These are phyloP conservation scores for Remorina albescens DNA, from an alignment of 2,797 vertebrate genomes.

Conservation along the genomic window DNA sequence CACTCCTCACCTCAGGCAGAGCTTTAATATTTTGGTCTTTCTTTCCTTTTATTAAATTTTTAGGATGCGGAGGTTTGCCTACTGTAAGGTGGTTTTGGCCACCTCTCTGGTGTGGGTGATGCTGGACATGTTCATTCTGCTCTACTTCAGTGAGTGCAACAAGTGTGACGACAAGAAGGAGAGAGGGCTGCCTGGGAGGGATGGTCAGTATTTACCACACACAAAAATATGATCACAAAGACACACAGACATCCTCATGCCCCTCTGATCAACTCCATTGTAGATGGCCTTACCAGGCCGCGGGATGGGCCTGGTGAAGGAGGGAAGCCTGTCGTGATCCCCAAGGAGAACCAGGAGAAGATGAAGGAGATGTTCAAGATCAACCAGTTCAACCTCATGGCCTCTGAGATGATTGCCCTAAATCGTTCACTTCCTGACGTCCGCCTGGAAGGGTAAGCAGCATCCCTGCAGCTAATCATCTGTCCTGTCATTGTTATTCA, in stretches of 20 bases:
- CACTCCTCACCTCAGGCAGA: constrained; percentile 13
- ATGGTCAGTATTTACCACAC: constrained; percentile 83
- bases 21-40: constrained; percentile 12
- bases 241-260: neutral
- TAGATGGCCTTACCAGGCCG: constrained; percentile 89
- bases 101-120: constrained; percentile 99
- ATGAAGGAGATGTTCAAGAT: constrained; percentile 99
- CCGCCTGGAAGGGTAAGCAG: constrained; percentile 95
- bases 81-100: constrained; percentile 98
- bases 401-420: constrained; percentile 97
- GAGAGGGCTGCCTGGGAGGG: constrained; percentile 92
- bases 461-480: constrained; percentile 14
- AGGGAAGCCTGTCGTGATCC: constrained; percentile 96
- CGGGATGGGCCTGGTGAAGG: constrained; percentile 98
- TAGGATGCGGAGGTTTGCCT: constrained; percentile 89
- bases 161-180: constrained; percentile 97
- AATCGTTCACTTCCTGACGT: constrained; percentile 97
- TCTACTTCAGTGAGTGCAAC: constrained; percentile 93
- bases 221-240: neutral
- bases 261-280: neutral
- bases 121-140: constrained; percentile 98
- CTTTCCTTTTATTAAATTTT: constrained; percentile 72
- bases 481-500: constrained; percentile 2
- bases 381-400: constrained; percentile 99
- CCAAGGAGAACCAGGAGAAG: constrained; percentile 97